Evolutionary conservation across 2,888 invertebrate genomes (phyloP).

Genomic region (Amblyjoppa fuscipennis): DNA sequence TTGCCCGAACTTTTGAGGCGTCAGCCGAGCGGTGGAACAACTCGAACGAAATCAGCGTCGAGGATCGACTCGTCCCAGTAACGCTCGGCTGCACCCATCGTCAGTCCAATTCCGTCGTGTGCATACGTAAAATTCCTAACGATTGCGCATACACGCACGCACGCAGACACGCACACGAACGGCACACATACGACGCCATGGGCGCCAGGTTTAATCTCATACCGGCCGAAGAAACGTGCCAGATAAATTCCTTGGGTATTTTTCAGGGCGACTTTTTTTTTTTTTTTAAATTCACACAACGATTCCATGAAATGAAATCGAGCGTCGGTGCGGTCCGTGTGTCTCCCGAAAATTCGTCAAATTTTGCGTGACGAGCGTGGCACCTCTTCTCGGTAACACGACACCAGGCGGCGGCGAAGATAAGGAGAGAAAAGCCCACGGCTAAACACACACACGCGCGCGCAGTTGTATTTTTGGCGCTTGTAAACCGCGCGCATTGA

Average conservation of each 20-base stretch:
- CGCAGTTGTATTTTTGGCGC: conserved; percentile 77
- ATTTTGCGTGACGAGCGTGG: conserved; percentile 23
- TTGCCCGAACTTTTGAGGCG: background rate
- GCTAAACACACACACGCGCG: conserved; percentile 62
- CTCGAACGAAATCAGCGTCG: background rate
- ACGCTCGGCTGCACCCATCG: conserved; percentile 31
- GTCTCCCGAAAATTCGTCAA: conserved; percentile 18
- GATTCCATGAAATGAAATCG: background rate
- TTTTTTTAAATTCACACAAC: background rate
- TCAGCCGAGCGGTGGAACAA: background rate
- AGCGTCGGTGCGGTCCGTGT: background rate
- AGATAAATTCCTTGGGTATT: background rate
- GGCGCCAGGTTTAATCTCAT: conserved; percentile 16
- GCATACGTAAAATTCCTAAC: conserved; percentile 35
- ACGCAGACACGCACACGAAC: conserved; percentile 15
- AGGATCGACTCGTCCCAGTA: conserved; percentile 12
- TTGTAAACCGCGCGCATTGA: conserved; percentile 60
- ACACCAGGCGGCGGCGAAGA: conserved; percentile 70
- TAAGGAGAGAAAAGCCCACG: conserved; percentile 63
- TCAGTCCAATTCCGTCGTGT: conserved; percentile 41
- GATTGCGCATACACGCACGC: background rate
- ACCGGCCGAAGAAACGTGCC: background rate
- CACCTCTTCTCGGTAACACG: conserved; percentile 74
- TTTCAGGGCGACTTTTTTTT: background rate
- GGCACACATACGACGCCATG: conserved; percentile 19